These are phyloP conservation scores for Myodes glareolus DNA, from an alignment of 2,113 vertebrate species.

Conservation along the genomic window DNA sequence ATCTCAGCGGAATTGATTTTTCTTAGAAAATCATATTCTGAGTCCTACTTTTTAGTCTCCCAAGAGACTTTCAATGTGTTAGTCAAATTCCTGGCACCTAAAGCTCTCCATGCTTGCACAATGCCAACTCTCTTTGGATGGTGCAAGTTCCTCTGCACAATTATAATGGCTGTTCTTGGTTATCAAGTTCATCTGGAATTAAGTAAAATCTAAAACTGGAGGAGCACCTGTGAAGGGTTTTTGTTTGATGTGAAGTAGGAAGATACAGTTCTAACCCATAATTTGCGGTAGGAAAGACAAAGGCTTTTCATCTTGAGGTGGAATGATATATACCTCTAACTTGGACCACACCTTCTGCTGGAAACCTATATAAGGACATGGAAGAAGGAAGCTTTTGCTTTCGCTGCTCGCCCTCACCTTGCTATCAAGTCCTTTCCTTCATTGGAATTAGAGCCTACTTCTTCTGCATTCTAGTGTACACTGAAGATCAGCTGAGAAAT, in stretches of 20 bases:
- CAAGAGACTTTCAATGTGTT: neutral
- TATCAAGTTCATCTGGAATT: neutral
- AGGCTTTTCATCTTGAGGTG: neutral
- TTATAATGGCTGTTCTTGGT: neutral
- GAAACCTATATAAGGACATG: neutral
- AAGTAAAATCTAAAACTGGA: neutral
- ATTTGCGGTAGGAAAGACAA: neutral
- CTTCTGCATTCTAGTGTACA: neutral
- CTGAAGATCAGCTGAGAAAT: neutral
- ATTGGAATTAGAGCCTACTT: neutral
- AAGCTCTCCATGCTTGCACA: neutral
- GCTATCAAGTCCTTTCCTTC: neutral
- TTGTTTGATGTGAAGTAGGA: neutral
- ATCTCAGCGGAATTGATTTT: conserved; percentile 11
- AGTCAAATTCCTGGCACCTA: neutral
- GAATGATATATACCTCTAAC: neutral
- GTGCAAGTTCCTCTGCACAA: neutral
- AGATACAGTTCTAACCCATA: neutral
- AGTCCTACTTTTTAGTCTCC: neutral
- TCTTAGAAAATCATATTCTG: neutral
- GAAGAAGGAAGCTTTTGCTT: neutral
- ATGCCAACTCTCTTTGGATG: neutral
- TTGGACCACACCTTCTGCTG: neutral
- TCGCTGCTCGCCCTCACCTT: neutral
- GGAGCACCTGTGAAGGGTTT: neutral